Base-by-base conservation (phyloP, 2,888 invertebrate genomes). In the Notocelia uddmanniana region DNA sequence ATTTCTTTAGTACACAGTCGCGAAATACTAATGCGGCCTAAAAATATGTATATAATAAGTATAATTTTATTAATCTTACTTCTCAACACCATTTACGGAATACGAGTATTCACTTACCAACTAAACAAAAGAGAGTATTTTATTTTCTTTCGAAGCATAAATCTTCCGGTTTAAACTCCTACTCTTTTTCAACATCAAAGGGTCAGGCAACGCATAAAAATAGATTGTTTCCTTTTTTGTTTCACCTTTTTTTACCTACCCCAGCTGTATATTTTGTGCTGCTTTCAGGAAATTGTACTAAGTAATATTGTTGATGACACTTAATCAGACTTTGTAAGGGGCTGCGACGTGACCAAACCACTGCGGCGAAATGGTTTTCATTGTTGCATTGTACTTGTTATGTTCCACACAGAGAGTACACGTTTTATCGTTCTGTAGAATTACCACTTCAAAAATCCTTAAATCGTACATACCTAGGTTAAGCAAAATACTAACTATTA, bases 11-110 rank as follows among this genome's bases (percentile, higher is more conserved):
- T 45, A 8, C 6, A n/a, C 15, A 45, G n/a, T 45, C 45, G 5
- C 13, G 15, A 26, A 37, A 18, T 8, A 58, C 21, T 60, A 71
- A 55, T 48, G 76, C 68, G 72, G 13, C 34, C 31, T 52, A 21
- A 76, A 73, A 71, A 74, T 77, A 74, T 73, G 79, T 80, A 82
- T 26, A n/a, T n/a, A n/a, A n/a, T n/a, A n/a, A n/a, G n/a, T n/a
- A n/a, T n/a, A n/a, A n/a, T n/a, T n/a, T n/a, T n/a, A n/a, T 80
- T 77, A 80, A 80, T 86, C 87, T 88, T 85, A 86, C 13, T 81
- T 74, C 77, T 66, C 74, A 73, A 73, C 74, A 76, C 79, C 77
- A 81, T 76, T 80, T 76, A n/a, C 76, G 79, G 77, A 78, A 80
- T 83, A 31, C 8, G 31, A 31, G 31, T 31, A 84, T 85, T 81